Evolutionary conservation across 2,113 vertebrate genomes (phyloP).

Genomic region (Colossoma macropomum): DNA sequence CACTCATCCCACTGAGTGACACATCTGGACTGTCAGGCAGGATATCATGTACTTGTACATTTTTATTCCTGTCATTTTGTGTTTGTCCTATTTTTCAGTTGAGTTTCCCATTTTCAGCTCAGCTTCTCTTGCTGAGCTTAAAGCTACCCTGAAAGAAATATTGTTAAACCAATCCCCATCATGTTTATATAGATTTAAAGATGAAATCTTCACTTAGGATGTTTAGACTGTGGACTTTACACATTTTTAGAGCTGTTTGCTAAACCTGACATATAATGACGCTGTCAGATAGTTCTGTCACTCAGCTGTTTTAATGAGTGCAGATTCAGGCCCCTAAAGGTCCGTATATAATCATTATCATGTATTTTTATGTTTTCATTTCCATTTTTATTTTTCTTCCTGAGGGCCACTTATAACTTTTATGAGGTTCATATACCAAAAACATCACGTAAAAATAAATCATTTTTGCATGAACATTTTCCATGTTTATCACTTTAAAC

Average conservation of each 20-base stretch:
- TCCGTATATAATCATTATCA: no score
- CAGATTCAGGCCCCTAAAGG: no score
- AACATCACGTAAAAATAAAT: no score
- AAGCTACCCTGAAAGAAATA: background rate
- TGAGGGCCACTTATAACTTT: no score
- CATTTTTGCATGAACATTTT: no score
- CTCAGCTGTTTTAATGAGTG: background rate
- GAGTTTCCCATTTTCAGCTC: background rate
- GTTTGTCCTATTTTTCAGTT: background rate
- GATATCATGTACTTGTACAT: background rate
- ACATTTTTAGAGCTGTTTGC: background rate
- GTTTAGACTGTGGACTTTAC: background rate
- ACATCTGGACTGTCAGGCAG: slow-evolving; percentile 30
- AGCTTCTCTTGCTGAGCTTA: background rate
- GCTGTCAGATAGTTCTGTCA: background rate
- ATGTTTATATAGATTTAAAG: background rate
- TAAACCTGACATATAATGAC: background rate
- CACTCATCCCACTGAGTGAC: slow-evolving; percentile 26
- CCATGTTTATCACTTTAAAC: no score
- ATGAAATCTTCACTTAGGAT: background rate
- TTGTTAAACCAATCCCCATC: background rate
- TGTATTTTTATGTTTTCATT: no score
- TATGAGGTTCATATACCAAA: no score
- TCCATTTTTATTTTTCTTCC: no score
- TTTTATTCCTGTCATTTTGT: background rate